Conservation (phyloP, 2,888 invertebrate species). For the Zeuzera pyrina region DNA sequence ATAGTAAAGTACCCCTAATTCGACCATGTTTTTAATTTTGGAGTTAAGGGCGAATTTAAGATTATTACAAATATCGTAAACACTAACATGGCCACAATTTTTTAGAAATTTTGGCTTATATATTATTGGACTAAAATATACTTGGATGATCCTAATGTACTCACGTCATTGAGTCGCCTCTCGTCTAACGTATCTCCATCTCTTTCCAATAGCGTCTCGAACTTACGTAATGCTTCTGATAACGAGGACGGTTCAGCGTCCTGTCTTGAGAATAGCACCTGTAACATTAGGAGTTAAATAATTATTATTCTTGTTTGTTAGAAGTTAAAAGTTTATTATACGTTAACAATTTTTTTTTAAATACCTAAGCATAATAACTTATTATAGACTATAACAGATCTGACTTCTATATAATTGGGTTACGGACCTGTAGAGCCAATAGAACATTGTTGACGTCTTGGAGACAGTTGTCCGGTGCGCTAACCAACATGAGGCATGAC, state of each 20-base stretch:
- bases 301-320: background rate
- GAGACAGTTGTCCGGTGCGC: slow-evolving; percentile 3
- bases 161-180: slow-evolving; percentile 18
- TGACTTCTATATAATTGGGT: background rate
- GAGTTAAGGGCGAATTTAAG: too few relatives aligned
- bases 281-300: slow-evolving; percentile 11
- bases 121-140: too few relatives aligned
- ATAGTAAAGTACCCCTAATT: too few relatives aligned
- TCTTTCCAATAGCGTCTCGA: slow-evolving; percentile 21
- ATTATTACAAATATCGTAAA: too few relatives aligned
- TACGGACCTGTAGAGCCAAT: slow-evolving; percentile 21
- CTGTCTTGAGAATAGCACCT: slow-evolving; percentile 31
- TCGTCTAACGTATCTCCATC: slow-evolving; percentile 9
- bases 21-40: too few relatives aligned
- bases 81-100: too few relatives aligned
- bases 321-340: background rate
- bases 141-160: too few relatives aligned
- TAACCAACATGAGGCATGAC: slow-evolving; percentile 17
- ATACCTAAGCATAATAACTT: too few relatives aligned
- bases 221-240: slow-evolving; percentile 19
- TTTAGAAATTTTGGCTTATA: too few relatives aligned
- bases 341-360: too few relatives aligned
- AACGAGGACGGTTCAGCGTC: slow-evolving; percentile 24
- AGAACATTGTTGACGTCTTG: slow-evolving; percentile 13
- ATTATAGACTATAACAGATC: background rate